These are phyloP conservation scores for Carcharodon carcharias DNA, from an alignment of 2,797 vertebrate genomes.

Conservation along the genomic window DNA sequence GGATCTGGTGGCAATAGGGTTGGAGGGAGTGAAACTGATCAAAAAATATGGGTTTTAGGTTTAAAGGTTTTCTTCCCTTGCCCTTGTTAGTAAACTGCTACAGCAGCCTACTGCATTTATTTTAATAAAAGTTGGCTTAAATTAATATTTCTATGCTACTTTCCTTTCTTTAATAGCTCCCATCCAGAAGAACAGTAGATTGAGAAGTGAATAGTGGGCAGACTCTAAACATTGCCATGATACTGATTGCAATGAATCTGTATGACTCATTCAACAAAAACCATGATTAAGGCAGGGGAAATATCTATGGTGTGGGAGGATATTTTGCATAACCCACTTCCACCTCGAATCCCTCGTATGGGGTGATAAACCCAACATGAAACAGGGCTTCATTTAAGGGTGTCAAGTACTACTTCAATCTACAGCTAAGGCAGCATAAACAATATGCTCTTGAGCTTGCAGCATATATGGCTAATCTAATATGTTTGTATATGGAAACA, in stretches of 20 bases:
- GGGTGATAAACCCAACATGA: neutral
- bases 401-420: neutral
- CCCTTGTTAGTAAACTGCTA: neutral
- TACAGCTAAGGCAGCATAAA: neutral
- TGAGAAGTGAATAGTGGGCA: too few species aligned
- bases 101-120: neutral
- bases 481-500: neutral
- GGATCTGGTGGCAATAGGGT: neutral
- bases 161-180: neutral
- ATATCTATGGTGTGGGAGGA: neutral
- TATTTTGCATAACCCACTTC: neutral
- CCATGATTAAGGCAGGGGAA: neutral
- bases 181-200: neutral
- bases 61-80: too few species aligned
- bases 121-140: neutral
- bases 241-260: neutral
- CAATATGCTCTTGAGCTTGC: neutral
- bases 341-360: neutral
- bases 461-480: neutral
- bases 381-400: neutral
- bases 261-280: neutral
- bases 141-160: neutral
- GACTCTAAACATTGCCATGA: neutral
- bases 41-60: neutral
- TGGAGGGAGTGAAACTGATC: neutral